These are phyloP conservation scores for Trinectes maculatus DNA, from an alignment of 2,113 vertebrate species.

Conservation along the genomic window DNA sequence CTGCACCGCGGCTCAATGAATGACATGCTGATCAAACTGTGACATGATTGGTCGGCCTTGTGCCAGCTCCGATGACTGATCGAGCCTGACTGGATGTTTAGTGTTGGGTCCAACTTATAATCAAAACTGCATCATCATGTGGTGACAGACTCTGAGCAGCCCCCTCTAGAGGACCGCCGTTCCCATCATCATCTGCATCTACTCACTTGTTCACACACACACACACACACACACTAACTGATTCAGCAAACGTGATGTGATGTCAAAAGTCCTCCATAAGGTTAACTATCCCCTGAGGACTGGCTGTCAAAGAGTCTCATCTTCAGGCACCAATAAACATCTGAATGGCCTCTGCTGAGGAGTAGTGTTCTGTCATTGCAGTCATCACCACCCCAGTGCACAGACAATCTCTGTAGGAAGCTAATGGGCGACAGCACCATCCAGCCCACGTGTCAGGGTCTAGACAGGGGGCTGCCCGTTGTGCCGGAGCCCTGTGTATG, in stretches of 20 bases:
- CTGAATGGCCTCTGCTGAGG: constrained; percentile 30
- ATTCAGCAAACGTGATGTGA: constrained; percentile 62
- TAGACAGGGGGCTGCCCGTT: constrained; percentile 89
- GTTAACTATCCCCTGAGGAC: constrained; percentile 45
- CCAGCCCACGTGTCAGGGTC: neutral
- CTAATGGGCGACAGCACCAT: constrained; percentile 5
- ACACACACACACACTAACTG: constrained; percentile 45
- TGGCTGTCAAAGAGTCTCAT: constrained; percentile 28
- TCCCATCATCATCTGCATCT: constrained; percentile 2
- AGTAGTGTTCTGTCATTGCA: neutral
- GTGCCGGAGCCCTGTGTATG: constrained; percentile 87
- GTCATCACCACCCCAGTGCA: constrained; percentile 2
- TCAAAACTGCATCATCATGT: constrained; percentile 7
- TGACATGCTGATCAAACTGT: neutral
- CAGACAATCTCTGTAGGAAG: constrained; percentile 15
- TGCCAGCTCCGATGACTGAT: constrained; percentile 13
- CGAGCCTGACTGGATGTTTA: neutral
- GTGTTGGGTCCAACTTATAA: neutral
- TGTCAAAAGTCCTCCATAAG: constrained; percentile 48
- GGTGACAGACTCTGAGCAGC: constrained; percentile 6
- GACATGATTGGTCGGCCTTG: constrained; percentile 34
- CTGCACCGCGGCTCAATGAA: constrained; percentile 14
- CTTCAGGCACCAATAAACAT: constrained; percentile 60
- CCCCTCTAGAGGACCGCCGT: neutral
- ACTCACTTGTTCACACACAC: constrained; percentile 32